phyloP scores from a whole-genome alignment of 2,888 invertebrate species.

The Acleris literana region DNA sequence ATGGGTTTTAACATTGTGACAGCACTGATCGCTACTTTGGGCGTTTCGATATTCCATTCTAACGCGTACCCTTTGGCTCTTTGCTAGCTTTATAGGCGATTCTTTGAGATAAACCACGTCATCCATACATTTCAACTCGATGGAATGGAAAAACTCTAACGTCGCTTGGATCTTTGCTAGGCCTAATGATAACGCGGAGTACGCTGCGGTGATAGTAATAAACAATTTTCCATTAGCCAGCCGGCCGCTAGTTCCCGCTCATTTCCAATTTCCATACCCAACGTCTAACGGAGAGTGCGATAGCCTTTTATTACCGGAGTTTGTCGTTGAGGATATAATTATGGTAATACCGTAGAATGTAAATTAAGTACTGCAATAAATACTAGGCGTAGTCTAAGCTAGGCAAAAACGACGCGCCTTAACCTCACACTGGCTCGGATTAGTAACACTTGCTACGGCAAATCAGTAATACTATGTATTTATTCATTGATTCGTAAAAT shows the following conservation, averaged over 20 bases:
- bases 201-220: constrained; percentile 60
- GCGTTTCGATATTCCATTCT: too few species aligned
- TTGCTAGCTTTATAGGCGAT: too few species aligned
- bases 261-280: constrained; percentile 68
- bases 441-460: constrained; percentile 18
- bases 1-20: too few species aligned
- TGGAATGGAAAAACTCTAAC: too few species aligned
- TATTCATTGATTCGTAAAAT: constrained; percentile 28
- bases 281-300: constrained; percentile 54
- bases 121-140: too few species aligned
- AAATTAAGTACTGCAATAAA: constrained; percentile 73
- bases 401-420: constrained; percentile 43
- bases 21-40: too few species aligned
- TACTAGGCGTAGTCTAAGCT: constrained; percentile 59
- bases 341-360: constrained; percentile 71
- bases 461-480: constrained; percentile 25
- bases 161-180: too few species aligned
- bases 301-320: constrained; percentile 66
- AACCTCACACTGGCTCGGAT: constrained; percentile 11
- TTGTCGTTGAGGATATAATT: constrained; percentile 73
- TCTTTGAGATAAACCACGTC: too few species aligned
- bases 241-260: constrained; percentile 48
- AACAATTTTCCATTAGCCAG: constrained; percentile 76
- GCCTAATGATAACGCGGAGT: constrained; percentile 21
- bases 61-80: too few species aligned